Conservation (phyloP, 2,888 invertebrate genomes). For the Carabus problematicus region DNA sequence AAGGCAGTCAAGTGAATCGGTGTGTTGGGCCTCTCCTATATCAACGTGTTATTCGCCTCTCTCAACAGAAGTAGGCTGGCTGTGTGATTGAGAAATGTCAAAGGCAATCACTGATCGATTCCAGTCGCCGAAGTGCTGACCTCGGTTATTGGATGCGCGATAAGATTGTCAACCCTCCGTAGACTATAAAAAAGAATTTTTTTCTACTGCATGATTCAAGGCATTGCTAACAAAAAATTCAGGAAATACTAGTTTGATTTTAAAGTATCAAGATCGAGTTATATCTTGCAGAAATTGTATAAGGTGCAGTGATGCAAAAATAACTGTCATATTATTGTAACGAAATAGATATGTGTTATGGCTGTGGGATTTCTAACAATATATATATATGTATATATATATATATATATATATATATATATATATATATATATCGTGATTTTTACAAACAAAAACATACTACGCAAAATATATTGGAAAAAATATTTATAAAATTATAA, state of each 20-base stretch:
- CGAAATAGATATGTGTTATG: too few species aligned
- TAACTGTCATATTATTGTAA: too few species aligned
- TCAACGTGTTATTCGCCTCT: background rate
- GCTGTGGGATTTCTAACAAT: too few species aligned
- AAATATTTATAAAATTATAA: too few species aligned
- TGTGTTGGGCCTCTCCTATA: background rate
- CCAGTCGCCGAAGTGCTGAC: constrained; percentile 21
- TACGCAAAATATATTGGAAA: too few species aligned
- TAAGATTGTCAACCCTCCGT: constrained; percentile 18
- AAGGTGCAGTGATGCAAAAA: too few species aligned
- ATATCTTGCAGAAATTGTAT: too few species aligned
- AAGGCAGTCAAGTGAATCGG: background rate
- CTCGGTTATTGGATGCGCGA: constrained; percentile 30
- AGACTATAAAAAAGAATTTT: background rate
- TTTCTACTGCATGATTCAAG: background rate
- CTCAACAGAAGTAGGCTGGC: background rate
- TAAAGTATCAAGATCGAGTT: too few species aligned
- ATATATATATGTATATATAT: too few species aligned
- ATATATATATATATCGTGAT: too few species aligned
- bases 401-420: too few species aligned
- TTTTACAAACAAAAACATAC: too few species aligned
- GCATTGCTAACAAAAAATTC: background rate
- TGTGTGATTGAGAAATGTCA: constrained; percentile 32
- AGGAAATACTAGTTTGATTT: background rate
- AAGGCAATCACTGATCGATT: constrained; percentile 29